Evolutionary conservation across 2,113 vertebrate genomes (phyloP).

Genomic region (Onychostruthus taczanowskii): DNA sequence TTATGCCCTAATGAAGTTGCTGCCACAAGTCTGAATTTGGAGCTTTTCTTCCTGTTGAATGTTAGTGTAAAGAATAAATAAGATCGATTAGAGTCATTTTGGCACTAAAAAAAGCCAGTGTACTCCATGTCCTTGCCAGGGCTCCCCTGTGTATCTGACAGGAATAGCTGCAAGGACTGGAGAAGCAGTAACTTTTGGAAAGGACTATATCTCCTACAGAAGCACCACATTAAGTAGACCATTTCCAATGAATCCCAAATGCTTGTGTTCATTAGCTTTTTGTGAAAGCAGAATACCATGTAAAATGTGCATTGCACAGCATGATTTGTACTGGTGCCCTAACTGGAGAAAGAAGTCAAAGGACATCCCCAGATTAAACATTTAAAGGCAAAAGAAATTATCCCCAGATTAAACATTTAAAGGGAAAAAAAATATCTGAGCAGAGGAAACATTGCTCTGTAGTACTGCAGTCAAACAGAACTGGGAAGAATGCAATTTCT

Average conservation of each 20-base stretch:
- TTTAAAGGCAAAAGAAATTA: not conserved
- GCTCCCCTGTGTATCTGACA: not conserved
- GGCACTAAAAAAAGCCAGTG: not conserved
- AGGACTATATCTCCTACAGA: not conserved
- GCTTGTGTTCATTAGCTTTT: constrained; percentile 13
- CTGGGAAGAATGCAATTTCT: not conserved
- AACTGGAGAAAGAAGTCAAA: not conserved
- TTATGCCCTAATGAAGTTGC: not conserved
- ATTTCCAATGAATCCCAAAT: constrained; percentile 44
- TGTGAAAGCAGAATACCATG: not conserved
- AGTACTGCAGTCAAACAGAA: not conserved
- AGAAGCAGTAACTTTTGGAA: constrained; percentile 46
- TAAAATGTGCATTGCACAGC: not conserved
- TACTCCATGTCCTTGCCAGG: not conserved
- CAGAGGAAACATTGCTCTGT: not conserved
- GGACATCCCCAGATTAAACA: not conserved
- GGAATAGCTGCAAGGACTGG: constrained; percentile 38
- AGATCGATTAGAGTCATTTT: constrained; percentile 1
- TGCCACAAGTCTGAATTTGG: not conserved
- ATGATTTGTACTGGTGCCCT: not conserved
- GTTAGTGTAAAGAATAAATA: not conserved
- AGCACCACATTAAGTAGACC: constrained; percentile 37
- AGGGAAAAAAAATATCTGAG: not conserved
- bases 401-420: not conserved
- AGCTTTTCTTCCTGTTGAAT: not conserved